phyloP scores from a whole-genome alignment of 2,113 vertebrate species.

The Tursiops truncatus region DNA sequence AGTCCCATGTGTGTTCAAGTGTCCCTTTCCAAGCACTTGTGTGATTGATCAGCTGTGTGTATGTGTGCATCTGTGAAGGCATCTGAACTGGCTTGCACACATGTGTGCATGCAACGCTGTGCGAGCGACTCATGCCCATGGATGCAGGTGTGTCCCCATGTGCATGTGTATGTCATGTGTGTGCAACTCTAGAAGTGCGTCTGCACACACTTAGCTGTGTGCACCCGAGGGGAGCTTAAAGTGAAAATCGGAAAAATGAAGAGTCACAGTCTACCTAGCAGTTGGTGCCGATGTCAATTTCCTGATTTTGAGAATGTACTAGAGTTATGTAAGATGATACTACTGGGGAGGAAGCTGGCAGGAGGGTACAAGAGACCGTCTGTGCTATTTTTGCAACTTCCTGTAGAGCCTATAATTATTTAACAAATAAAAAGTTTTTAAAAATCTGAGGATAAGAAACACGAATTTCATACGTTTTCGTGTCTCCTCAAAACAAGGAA shows the following conservation, averaged over 20 bases:
- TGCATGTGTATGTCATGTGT: background rate
- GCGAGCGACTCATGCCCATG: rapidly evolving
- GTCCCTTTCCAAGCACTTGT: background rate
- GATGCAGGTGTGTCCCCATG: background rate
- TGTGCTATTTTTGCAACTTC: background rate
- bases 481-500: background rate
- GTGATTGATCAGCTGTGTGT: background rate
- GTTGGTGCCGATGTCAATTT: rapidly evolving
- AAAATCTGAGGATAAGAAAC: background rate
- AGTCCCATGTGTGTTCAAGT: background rate
- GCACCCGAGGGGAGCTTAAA: background rate
- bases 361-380: background rate
- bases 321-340: background rate
- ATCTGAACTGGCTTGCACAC: background rate
- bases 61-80: background rate
- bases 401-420: background rate
- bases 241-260: background rate
- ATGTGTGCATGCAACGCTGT: rapidly evolving
- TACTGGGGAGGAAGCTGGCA: rapidly evolving
- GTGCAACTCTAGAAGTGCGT: background rate
- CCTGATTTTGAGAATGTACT: background rate
- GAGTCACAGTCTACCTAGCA: background rate
- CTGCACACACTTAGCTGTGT: too few relatives aligned
- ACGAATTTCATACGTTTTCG: background rate
- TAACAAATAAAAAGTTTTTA: background rate